Conservation (phyloP, 1,140 invertebrate species). For the Rhyacophila brunnea region DNA sequence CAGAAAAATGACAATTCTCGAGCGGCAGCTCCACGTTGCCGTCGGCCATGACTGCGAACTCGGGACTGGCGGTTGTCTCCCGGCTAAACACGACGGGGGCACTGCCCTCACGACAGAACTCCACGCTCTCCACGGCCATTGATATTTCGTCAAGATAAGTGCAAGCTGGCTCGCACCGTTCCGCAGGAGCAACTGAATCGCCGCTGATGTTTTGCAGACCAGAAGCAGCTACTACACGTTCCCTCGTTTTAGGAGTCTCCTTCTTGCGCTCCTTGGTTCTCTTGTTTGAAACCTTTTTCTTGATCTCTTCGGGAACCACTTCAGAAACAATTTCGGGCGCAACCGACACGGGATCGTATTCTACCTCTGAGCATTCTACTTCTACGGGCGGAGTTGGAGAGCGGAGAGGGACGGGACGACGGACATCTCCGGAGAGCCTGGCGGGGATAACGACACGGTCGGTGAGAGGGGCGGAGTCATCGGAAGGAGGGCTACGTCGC, state of each 20-base stretch:
- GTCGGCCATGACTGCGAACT: too few species aligned
- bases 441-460: constrained; percentile 45
- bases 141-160: constrained; percentile 21
- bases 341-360: neutral
- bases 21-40: too few species aligned
- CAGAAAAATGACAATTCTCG: neutral
- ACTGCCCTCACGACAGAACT: constrained; percentile 15
- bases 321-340: neutral
- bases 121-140: constrained; percentile 27
- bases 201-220: neutral
- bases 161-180: neutral
- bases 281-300: constrained; percentile 1
- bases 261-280: constrained; percentile 6
- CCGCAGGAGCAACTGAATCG: neutral
- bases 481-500: constrained; percentile 11
- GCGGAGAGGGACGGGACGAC: neutral
- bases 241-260: neutral
- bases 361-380: neutral
- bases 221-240: neutral
- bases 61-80: too few species aligned
- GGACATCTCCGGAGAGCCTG: constrained; percentile 28
- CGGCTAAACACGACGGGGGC: too few species aligned
- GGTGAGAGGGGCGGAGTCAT: constrained; percentile 19
- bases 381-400: neutral
- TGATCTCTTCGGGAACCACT: neutral